These are phyloP conservation scores for Numida meleagris DNA, from an alignment of 2,113 vertebrate genomes.

Conservation along the genomic window DNA sequence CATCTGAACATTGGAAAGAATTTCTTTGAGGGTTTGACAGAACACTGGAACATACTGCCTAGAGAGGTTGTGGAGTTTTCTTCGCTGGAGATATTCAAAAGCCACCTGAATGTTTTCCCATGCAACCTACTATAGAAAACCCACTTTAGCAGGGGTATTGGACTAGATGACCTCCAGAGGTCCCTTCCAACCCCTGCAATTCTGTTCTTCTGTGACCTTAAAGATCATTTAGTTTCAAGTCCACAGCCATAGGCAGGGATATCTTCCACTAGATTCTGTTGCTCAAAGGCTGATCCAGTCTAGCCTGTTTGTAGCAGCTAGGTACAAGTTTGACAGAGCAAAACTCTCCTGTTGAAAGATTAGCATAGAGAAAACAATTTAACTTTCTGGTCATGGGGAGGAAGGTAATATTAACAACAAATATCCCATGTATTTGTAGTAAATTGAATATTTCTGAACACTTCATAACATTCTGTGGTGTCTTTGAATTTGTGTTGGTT, in stretches of 20 bases:
- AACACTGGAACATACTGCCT: too few species aligned
- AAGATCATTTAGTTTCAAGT: too few species aligned
- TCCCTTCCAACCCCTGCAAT: not conserved
- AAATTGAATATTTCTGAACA: not conserved
- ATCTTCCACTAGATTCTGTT: not conserved
- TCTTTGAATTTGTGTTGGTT: not conserved
- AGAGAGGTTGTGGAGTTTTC: too few species aligned
- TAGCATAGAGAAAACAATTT: too few species aligned
- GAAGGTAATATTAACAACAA: not conserved
- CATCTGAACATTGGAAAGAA: too few species aligned
- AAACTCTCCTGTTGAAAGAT: not conserved
- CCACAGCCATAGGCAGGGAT: too few species aligned
- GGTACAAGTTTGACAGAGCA: not conserved
- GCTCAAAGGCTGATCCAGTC: not conserved
- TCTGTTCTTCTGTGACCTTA: not conserved
- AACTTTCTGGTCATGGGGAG: not conserved
- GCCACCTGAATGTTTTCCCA: too few species aligned
- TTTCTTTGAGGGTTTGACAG: too few species aligned
- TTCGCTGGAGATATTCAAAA: too few species aligned
- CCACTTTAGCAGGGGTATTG: too few species aligned
- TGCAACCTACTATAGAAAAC: too few species aligned
- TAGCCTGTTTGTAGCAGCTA: not conserved
- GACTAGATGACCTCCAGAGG: not conserved
- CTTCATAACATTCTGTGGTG: accelerated
- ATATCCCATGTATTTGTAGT: not conserved